Conservation (phyloP, 2,888 invertebrate genomes). For the Tromatobia lineatoria region DNA sequence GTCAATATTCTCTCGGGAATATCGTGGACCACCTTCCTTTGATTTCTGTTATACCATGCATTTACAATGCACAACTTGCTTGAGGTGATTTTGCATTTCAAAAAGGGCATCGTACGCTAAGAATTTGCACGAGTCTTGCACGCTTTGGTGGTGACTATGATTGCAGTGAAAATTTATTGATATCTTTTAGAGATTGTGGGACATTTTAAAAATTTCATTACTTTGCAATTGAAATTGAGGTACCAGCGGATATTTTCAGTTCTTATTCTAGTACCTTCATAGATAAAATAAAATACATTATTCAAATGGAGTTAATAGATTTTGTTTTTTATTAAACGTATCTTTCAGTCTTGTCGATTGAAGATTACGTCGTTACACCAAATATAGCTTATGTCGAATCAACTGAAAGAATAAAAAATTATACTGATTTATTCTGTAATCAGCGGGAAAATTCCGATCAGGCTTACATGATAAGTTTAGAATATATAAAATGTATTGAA, state of each 20-base stretch:
- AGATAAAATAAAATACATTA: neutral
- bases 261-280: neutral
- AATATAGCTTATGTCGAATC: no score
- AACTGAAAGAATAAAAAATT: no score
- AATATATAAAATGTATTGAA: no score
- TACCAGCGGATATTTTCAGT: neutral
- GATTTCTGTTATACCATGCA: neutral
- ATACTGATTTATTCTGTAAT: no score
- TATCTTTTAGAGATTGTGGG: neutral
- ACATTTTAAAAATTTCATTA: no score
- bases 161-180: neutral
- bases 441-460: no score
- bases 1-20: constrained; percentile 16
- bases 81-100: neutral
- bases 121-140: neutral
- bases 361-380: no score
- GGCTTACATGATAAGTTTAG: no score
- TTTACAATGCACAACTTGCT: neutral
- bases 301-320: neutral
- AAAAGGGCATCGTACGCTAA: neutral
- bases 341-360: no score
- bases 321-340: no score
- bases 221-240: neutral
- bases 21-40: constrained; percentile 3
- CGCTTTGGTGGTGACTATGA: neutral